Evolutionary conservation across 1,140 invertebrate species (phyloP), one percentile per base, ranked within the genome.

Genomic region (Oryzaephilus surinamensis): DNA sequence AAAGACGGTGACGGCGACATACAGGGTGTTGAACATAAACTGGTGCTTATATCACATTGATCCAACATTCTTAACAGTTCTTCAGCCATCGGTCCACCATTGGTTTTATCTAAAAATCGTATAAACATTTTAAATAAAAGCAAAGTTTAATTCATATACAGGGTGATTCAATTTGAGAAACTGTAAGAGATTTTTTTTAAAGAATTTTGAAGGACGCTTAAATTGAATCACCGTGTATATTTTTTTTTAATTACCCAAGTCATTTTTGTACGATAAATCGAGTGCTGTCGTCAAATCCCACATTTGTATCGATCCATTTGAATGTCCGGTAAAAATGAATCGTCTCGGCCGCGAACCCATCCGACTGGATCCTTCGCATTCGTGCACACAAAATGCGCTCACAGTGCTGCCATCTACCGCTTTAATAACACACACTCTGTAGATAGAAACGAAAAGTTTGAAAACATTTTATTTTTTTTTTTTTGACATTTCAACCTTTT

Each of bases 201-300:
- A 38, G 17, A n/a, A n/a, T n/a, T n/a, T n/a, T n/a, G n/a, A n/a
- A n/a, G n/a, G n/a, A n/a, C n/a, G n/a, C n/a, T n/a, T n/a, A n/a
- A n/a, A n/a, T n/a, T n/a, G n/a, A n/a, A n/a, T n/a, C n/a, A n/a
- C n/a, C n/a, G n/a, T n/a, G n/a, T n/a, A n/a, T n/a, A n/a, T 15
- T 19, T 3, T 3, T 7, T 28, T 29, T 12, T 11, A 28, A 27
- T 60, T 64, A 79, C 76, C 72, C 60, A 70, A 65, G 60, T 71
- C 67, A 52, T 70, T 68, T 69, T 84, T 78, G 52, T 75, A 65
- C 55, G 77, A 69, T 36, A 84, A 73, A 63, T 97, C 90, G 12
- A 97, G 66, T 29, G 92, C 93, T 6, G 91, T 97, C 2, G 91
- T 96, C 19, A 99, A 70, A 68, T 99, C 94, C 93, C 93, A 98